Evolutionary conservation across 2,113 vertebrate species (phyloP).

Genomic region (Microtus montanus): DNA sequence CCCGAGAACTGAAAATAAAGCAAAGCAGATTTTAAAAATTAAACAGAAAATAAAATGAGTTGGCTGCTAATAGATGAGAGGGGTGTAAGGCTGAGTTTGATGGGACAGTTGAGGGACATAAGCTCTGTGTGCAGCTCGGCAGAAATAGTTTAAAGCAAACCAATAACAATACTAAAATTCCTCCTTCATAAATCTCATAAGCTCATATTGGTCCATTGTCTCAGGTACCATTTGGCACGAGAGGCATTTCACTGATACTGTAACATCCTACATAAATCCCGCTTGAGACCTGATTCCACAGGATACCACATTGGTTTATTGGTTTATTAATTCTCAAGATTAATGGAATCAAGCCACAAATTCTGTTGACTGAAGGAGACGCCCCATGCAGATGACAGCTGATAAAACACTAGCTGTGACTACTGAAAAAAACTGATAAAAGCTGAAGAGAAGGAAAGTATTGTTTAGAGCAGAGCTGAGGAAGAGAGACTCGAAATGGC

Average conservation of each 20-base stretch:
- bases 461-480: slow-evolving; percentile 7
- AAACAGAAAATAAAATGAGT: background rate
- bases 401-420: background rate
- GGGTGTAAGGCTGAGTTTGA: background rate
- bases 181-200: background rate
- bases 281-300: background rate
- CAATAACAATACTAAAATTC: background rate
- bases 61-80: background rate
- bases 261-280: background rate
- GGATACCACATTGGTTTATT: background rate
- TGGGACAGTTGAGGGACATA: background rate
- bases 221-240: background rate
- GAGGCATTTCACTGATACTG: background rate
- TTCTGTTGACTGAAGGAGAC: background rate
- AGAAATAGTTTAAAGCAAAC: background rate
- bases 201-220: background rate
- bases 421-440: background rate
- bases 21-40: background rate
- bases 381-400: background rate
- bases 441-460: background rate
- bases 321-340: slow-evolving; percentile 40
- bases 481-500: slow-evolving; percentile 4
- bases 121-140: background rate
- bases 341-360: background rate
- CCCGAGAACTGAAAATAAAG: background rate